Conservation (phyloP, 2,797 vertebrate species). For the Carduelis carduelis region DNA sequence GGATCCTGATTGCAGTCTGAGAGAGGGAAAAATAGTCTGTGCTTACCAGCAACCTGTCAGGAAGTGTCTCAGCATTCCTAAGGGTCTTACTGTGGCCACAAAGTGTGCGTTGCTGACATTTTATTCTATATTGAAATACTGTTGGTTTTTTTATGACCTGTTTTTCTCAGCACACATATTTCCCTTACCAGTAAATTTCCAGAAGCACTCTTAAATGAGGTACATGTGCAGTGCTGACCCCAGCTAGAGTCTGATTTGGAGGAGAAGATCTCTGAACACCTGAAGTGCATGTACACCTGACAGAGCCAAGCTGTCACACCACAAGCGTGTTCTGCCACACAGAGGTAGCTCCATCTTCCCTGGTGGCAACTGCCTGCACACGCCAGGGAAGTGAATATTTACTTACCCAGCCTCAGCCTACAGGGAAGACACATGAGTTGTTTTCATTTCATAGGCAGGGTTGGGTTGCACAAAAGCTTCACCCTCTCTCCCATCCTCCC, state of each 20-base stretch:
- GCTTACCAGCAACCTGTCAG: not conserved
- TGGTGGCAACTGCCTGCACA: not conserved
- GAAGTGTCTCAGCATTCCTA: not conserved
- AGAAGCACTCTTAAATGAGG: not conserved
- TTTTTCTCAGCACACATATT: not conserved
- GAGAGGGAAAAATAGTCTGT: not conserved
- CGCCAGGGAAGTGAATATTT: not conserved
- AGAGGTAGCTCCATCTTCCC: not conserved
- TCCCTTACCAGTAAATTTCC: not conserved
- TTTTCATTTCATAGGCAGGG: not conserved
- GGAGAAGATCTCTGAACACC: not conserved
- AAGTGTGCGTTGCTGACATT: not conserved
- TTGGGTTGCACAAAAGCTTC: not conserved
- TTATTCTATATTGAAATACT: not conserved
- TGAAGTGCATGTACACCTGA: not conserved
- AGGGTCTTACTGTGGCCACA: not conserved
- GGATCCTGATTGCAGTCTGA: not conserved
- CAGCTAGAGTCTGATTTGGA: not conserved
- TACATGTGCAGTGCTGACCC: not conserved
- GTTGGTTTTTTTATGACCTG: not conserved
- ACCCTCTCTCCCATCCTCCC: not conserved
- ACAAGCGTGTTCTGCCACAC: not conserved
- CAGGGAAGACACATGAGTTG: accelerated
- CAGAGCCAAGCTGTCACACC: not conserved
- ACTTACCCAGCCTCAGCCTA: not conserved